Conservation (phyloP, 2,113 vertebrate species). For the Pycnonotus jocosus region DNA sequence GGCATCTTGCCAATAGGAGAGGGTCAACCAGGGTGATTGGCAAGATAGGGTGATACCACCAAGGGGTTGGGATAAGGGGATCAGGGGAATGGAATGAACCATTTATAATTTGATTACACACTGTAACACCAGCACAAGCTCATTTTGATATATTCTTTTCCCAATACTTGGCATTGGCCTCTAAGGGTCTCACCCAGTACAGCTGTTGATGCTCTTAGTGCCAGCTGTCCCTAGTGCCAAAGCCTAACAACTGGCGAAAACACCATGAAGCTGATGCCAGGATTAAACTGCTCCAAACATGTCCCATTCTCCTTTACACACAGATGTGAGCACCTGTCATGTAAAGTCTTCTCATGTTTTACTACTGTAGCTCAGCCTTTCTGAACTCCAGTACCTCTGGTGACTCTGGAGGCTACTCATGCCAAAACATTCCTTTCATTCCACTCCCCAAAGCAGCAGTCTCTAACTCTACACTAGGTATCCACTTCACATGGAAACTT, state of each 20-base stretch:
- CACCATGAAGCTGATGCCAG: background rate
- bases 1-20: too few relatives aligned
- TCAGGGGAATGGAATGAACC: too few relatives aligned
- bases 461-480: background rate
- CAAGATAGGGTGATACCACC: too few relatives aligned
- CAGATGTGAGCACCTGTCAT: background rate
- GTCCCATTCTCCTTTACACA: background rate
- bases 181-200: background rate
- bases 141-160: background rate
- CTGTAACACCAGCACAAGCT: background rate
- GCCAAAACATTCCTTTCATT: background rate
- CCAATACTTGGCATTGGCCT: background rate
- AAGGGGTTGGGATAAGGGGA: too few relatives aligned
- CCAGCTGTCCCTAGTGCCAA: background rate
- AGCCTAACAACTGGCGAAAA: constrained; percentile 14
- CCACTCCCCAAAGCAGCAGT: background rate
- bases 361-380: background rate
- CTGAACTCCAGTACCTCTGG: background rate
- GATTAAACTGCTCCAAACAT: background rate
- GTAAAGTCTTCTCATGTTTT: background rate
- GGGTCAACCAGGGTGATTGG: too few relatives aligned
- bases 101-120: too few relatives aligned
- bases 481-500: background rate
- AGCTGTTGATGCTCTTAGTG: background rate
- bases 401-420: background rate